A percentile compares a stretch with the other conserved stretches of the same genome.
Conservation (phyloP, 1,140 invertebrate species). For the Tetramorium parvispinum region DNA sequence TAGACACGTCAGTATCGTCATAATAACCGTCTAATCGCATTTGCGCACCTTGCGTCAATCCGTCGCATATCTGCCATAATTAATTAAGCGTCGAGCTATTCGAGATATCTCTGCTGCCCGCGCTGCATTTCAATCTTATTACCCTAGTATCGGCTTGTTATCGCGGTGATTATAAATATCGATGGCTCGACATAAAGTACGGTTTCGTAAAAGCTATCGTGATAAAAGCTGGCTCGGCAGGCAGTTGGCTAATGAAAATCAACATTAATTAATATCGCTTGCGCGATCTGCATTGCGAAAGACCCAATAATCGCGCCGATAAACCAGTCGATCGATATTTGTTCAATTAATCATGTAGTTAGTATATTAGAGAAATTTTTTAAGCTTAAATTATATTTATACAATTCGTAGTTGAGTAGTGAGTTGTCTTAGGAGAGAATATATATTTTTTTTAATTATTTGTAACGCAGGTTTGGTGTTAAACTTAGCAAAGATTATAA, state of each 20-base stretch:
- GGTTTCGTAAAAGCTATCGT: constrained; percentile 9
- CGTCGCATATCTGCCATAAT: constrained; percentile 42
- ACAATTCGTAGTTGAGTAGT: background rate
- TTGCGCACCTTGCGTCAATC: constrained; percentile 52
- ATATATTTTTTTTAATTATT: background rate
- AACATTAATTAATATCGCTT: constrained; percentile 59
- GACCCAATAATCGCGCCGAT: background rate
- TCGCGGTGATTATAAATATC: constrained; percentile 14
- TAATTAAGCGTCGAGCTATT: constrained; percentile 48
- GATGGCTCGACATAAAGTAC: background rate
- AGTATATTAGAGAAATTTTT: background rate
- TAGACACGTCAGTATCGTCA: background rate
- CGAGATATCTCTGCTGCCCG: constrained; percentile 6
- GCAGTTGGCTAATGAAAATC: constrained; percentile 34
- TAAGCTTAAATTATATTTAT: background rate
- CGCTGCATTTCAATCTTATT: constrained; percentile 44
- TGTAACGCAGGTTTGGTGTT: background rate
- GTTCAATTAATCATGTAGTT: constrained; percentile 43
- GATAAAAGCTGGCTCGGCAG: constrained; percentile 7
- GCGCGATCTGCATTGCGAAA: constrained; percentile 16
- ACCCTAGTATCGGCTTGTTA: constrained; percentile 5
- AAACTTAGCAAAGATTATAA: background rate
- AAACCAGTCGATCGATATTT: constrained; percentile 7
- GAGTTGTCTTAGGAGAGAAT: background rate
- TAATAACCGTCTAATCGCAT: constrained; percentile 55